A percentile compares a stretch with the other conserved stretches of the same genome.
These are phyloP conservation scores for Resseliella maxima DNA, from an alignment of 2,888 invertebrate species.

Conservation along the genomic window DNA sequence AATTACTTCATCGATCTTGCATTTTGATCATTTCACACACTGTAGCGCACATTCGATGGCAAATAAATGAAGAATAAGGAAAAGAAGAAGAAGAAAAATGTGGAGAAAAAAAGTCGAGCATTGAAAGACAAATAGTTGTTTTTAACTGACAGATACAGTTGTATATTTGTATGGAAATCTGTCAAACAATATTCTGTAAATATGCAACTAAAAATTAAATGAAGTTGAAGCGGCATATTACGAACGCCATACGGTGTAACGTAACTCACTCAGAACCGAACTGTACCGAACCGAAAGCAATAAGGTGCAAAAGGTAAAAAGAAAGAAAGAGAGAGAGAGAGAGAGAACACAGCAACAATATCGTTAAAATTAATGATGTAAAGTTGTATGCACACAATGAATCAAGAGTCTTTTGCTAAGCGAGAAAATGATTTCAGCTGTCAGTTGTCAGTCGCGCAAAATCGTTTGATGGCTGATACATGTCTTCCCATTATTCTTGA, in stretches of 20 bases:
- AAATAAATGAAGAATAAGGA: no score
- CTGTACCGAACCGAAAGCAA: not conserved
- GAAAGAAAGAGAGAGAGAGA: not conserved
- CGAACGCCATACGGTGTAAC: not conserved
- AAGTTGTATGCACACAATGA: conserved; percentile 23
- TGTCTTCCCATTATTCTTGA: not conserved
- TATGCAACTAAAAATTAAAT: not conserved
- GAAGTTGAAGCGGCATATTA: not conserved
- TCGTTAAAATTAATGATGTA: conserved; percentile 35
- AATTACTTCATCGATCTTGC: no score
- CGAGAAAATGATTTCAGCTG: conserved; percentile 34
- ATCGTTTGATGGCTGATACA: conserved; percentile 6
- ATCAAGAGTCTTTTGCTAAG: not conserved
- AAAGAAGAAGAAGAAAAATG: not conserved
- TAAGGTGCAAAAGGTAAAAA: not conserved
- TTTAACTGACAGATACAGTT: conserved; percentile 30
- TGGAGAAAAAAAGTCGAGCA: no score
- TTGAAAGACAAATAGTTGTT: conserved; percentile 22
- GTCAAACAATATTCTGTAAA: conserved; percentile 28
- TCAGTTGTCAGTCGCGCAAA: not conserved
- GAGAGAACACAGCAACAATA: not conserved
- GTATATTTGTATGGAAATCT: conserved; percentile 20
- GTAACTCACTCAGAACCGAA: not conserved
- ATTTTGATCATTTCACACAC: no score
- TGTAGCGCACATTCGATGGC: no score